Evolutionary conservation across 2,113 vertebrate genomes (phyloP).

Genomic region (Bos javanicus): DNA sequence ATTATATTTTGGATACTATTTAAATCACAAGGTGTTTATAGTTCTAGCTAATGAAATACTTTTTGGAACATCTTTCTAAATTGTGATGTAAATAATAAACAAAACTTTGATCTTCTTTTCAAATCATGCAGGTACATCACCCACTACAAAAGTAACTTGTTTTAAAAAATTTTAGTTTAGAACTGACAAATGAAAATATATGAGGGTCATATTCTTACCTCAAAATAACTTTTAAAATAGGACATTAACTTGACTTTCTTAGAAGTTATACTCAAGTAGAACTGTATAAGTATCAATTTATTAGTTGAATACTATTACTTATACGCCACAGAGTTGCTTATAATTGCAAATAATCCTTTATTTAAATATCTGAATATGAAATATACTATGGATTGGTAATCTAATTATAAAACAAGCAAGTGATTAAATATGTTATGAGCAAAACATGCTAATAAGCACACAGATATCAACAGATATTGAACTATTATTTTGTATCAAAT

Average conservation of each 20-base stretch:
- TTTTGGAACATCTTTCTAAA: neutral
- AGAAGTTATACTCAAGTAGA: neutral
- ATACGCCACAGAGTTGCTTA: neutral
- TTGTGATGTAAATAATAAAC: neutral
- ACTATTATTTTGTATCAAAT: neutral
- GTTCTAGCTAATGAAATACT: neutral
- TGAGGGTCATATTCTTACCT: neutral
- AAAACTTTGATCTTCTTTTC: neutral
- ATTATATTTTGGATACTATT: neutral
- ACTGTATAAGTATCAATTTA: neutral
- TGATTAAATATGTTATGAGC: neutral
- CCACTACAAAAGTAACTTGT: neutral
- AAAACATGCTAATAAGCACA: neutral
- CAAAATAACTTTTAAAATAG: neutral
- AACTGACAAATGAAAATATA: neutral
- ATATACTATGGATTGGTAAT: neutral
- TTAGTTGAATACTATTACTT: neutral
- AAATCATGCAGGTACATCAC: neutral
- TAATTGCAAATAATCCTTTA: neutral
- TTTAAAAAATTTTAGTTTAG: neutral
- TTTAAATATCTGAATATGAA: neutral
- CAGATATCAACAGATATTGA: neutral
- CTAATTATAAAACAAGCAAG: conserved; percentile 12
- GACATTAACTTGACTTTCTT: neutral
- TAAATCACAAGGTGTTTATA: neutral